phyloP scores from a whole-genome alignment of 1,140 invertebrate genomes.

The Thalassaphorura encarpata region DNA sequence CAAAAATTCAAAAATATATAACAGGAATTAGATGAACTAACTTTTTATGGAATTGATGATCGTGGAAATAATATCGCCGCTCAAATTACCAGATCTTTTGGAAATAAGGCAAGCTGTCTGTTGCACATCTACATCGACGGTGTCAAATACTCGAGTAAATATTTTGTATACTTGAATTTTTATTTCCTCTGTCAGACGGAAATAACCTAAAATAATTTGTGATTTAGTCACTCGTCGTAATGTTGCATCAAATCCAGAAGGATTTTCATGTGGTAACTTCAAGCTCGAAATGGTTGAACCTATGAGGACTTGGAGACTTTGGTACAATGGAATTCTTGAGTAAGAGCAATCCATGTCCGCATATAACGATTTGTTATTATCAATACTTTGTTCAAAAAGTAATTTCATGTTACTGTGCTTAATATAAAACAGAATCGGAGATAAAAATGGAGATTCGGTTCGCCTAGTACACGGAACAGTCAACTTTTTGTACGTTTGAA shows the following conservation, averaged over 20 bases:
- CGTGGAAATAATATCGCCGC: slow-evolving; percentile 10
- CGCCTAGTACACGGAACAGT: slow-evolving; percentile 14
- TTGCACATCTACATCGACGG: slow-evolving; percentile 5
- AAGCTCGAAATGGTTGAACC: slow-evolving; percentile 47
- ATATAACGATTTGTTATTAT: neutral
- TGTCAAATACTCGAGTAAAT: slow-evolving; percentile 9
- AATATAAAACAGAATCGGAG: slow-evolving; percentile 14
- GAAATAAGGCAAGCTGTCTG: neutral
- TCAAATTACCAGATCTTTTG: slow-evolving; percentile 1
- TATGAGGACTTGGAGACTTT: slow-evolving; percentile 44
- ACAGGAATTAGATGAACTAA: slow-evolving; percentile 11
- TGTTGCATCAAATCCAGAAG: neutral
- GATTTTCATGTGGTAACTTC: slow-evolving; percentile 35
- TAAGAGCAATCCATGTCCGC: slow-evolving; percentile 21
- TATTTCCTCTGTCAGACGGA: too few species aligned
- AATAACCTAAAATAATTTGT: neutral
- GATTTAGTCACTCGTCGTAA: neutral
- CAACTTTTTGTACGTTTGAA: slow-evolving; percentile 16
- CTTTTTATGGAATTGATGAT: slow-evolving; percentile 21
- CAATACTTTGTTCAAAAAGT: neutral
- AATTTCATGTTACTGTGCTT: neutral
- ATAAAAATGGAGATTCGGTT: neutral
- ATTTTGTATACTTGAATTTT: neutral
- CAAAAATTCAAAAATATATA: neutral
- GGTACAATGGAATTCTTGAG: slow-evolving; percentile 50